phyloP scores from a whole-genome alignment of 2,113 vertebrate species.

The Brachyistius frenatus region DNA sequence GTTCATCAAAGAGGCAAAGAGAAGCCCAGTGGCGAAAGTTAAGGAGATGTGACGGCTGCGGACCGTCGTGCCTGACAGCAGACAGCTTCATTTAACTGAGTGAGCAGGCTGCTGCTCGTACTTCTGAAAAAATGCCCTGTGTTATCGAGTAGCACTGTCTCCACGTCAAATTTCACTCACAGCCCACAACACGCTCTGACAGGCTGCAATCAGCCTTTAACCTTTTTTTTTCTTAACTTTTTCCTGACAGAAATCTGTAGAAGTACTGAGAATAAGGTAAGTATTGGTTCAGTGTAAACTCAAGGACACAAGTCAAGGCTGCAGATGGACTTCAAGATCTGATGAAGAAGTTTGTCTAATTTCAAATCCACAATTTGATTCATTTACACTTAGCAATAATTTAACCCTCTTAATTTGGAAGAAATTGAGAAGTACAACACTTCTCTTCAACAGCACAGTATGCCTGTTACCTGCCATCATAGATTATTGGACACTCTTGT shows the following conservation, averaged over 20 bases:
- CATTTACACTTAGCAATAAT: not conserved
- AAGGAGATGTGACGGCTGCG: slow-evolving; percentile 60
- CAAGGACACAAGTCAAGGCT: not conserved
- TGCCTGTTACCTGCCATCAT: not conserved
- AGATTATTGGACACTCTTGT: not conserved
- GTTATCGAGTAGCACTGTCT: slow-evolving; percentile 32
- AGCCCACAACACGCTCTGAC: slow-evolving; percentile 40
- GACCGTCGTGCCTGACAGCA: slow-evolving; percentile 52
- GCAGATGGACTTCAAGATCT: not conserved
- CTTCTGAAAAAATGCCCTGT: slow-evolving; percentile 2
- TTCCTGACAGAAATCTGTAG: not conserved
- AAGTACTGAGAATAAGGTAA: not conserved
- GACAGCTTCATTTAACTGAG: slow-evolving; percentile 66
- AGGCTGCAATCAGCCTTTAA: not conserved
- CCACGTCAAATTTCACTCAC: slow-evolving; percentile 33
- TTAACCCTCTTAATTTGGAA: not conserved
- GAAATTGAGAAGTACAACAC: not conserved
- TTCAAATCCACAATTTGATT: not conserved
- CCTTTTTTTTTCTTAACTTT: not conserved
- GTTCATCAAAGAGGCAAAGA: slow-evolving; percentile 8
- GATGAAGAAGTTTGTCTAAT: too few species aligned
- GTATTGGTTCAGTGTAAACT: not conserved
- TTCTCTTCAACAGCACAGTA: not conserved
- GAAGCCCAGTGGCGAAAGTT: slow-evolving; percentile 44
- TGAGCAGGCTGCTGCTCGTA: slow-evolving; percentile 6